Evolutionary conservation across 2,113 vertebrate genomes (phyloP).

Genomic region (Nothoprocta perdicaria): DNA sequence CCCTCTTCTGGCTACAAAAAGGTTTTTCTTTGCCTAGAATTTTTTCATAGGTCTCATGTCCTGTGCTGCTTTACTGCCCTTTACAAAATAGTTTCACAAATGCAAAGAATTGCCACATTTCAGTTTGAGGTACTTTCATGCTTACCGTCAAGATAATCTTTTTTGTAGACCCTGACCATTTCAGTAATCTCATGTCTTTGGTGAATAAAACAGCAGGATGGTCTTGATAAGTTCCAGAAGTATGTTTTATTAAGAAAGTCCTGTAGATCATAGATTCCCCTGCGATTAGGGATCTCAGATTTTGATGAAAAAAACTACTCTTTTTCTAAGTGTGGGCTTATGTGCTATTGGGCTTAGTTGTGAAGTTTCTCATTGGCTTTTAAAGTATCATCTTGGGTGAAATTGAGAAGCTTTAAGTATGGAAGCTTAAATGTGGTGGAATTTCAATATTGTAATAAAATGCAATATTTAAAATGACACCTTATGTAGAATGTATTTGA

Average conservation of each 20-base stretch:
- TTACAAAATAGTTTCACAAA: background rate
- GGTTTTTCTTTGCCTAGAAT: background rate
- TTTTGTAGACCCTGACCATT: background rate
- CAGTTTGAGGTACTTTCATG: background rate
- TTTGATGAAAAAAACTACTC: background rate
- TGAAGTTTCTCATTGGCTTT: background rate
- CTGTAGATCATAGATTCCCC: background rate
- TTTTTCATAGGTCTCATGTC: background rate
- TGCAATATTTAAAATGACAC: background rate
- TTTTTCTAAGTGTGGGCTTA: background rate
- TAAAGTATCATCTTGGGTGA: background rate
- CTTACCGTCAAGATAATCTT: background rate
- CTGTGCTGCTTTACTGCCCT: background rate
- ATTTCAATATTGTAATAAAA: background rate
- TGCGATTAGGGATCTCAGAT: background rate
- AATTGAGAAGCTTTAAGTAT: background rate
- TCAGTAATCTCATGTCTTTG: background rate
- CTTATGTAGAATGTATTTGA: background rate
- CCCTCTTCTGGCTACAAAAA: background rate
- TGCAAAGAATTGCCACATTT: background rate
- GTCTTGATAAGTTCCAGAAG: background rate
- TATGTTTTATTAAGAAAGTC: background rate
- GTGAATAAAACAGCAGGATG: background rate
- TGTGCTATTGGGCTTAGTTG: background rate
- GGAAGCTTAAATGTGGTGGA: background rate